Percentiles rank a stretch among this genome's conserved stretches.
These are phyloP conservation scores for Pelochelys cantorii DNA, from an alignment of 2,797 vertebrate species.

Conservation along the genomic window DNA sequence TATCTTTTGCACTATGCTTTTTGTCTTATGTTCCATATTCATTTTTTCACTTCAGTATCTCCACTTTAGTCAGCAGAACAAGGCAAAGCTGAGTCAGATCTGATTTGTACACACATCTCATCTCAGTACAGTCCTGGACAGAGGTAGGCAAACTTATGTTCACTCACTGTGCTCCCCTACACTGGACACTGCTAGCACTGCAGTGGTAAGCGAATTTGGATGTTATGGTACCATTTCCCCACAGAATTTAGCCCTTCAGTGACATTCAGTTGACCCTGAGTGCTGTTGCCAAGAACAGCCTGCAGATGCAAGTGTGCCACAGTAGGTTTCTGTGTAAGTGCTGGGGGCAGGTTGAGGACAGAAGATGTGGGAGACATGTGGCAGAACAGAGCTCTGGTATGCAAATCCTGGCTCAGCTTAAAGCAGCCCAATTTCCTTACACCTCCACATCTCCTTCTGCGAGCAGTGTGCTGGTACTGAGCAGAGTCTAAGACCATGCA, in stretches of 20 bases:
- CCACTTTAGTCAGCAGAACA: conserved; percentile 18
- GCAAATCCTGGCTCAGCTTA: background rate
- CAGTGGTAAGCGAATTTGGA: background rate
- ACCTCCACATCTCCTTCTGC: background rate
- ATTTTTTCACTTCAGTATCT: conserved; percentile 32
- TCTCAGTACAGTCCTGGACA: background rate
- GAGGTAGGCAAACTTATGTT: background rate
- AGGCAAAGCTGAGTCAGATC: background rate
- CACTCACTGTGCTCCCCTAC: background rate
- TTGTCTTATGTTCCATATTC: conserved; percentile 56
- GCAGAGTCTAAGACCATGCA: background rate
- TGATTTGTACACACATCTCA: background rate
- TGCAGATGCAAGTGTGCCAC: rapidly evolving
- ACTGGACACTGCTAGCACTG: background rate
- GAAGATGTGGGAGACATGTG: rapidly evolving
- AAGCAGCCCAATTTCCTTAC: background rate
- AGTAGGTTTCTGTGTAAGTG: background rate
- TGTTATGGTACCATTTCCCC: rapidly evolving
- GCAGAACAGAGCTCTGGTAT: background rate
- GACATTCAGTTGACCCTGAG: background rate
- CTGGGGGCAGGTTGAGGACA: rapidly evolving
- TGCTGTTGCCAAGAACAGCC: background rate
- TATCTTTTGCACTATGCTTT: background rate
- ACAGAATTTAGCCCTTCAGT: background rate
- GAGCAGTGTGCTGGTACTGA: background rate